Base-by-base conservation (phyloP, 2,888 invertebrate genomes). In the Chrysolina americana region DNA sequence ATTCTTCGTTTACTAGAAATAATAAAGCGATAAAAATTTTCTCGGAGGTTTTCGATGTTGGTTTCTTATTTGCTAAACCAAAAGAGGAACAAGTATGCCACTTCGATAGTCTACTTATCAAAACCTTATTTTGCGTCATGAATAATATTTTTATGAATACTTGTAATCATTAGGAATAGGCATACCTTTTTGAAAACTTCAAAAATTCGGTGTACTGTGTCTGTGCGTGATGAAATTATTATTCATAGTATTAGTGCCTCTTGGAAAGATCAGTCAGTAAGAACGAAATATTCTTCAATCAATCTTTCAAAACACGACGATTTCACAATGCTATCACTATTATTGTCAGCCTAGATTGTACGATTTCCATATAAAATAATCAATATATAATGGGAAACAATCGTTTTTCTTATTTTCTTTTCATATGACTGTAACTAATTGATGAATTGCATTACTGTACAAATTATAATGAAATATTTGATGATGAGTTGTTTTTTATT, bases 311-410 rank as follows among this genome's bases (percentile, higher is more conserved):
- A 21, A 13, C 11, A 13, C 9, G 19, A 53, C 10, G 0, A 19
- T 53, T 53, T 53, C 2, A 21, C 53, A 53, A 53, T 19, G 21
- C 53, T 53, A 53, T 53, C 11, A 21, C 21, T 53, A 53, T 53
- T 53, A 53, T 53, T 53, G 53, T 53, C 53, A 53, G 11, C 21
- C 21, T 21, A 53, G 53, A 53, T 53, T 53, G 21, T 53, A 53
- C 21, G 21, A 13, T 19, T 53, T 53, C 53, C 21, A 53, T 21
- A 11, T 3, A 53, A 23, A 19, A 36, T 36, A 36, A 36, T 21
- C 21, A 11, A 11, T 17, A 21, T 4, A 15, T 21, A 53, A 53
- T 0, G 9, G 11, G 53, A 19, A 21, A 53, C 11, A 53, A 17
- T 53, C 10, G 4, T 2, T 19, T 53, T 11, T 19, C 10, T 19